These are phyloP conservation scores for Ophion ventricosus DNA, from an alignment of 2,888 invertebrate genomes.

Conservation along the genomic window DNA sequence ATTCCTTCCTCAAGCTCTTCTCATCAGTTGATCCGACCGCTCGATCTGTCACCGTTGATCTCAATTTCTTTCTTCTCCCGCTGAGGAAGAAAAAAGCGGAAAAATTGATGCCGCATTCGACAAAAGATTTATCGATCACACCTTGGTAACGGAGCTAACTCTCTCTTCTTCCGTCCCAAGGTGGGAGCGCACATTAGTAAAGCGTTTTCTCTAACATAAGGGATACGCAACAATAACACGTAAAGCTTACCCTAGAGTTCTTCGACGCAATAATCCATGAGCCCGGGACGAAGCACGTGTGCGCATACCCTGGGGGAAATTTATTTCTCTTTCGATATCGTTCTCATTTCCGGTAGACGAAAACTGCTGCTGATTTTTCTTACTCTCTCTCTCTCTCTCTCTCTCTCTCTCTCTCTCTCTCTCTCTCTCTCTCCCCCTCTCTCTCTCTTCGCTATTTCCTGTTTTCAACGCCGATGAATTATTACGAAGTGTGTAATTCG, in stretches of 20 bases:
- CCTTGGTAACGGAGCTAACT: conserved; percentile 37
- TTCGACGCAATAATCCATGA: conserved; percentile 64
- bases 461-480: conserved; percentile 47
- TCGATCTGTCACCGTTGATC: not conserved
- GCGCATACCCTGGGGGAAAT: conserved; percentile 59
- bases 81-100: not conserved
- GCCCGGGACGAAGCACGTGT: conserved; percentile 56
- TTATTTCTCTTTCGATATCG: conserved; percentile 58
- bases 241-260: conserved; percentile 37
- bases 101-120: not conserved
- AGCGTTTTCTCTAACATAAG: conserved; percentile 5
- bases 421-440: not conserved
- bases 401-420: too few relatives aligned
- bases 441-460: not conserved
- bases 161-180: not conserved
- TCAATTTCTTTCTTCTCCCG: too few relatives aligned
- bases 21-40: not conserved
- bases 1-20: not conserved
- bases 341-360: conserved; percentile 50
- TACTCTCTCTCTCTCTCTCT: not conserved
- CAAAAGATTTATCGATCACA: conserved; percentile 57
- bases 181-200: conserved; percentile 3
- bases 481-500: conserved; percentile 42
- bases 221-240: conserved; percentile 47
- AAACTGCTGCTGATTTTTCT: not conserved